These are phyloP conservation scores for Tetraodon nigroviridis DNA, from an alignment of 2,113 vertebrate genomes.

Conservation along the genomic window DNA sequence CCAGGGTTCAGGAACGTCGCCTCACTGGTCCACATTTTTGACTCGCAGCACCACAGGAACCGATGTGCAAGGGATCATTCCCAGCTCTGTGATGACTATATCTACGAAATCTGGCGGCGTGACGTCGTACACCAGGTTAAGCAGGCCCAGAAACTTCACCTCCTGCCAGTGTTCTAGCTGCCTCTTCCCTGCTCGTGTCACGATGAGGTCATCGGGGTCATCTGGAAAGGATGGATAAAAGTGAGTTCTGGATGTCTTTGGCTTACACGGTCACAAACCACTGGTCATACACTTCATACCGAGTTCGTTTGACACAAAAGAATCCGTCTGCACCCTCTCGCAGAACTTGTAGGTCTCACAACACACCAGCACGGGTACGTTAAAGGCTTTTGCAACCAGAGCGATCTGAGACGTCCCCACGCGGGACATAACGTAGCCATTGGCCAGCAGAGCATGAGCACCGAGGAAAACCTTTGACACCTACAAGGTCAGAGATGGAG, in stretches of 20 bases:
- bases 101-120: conserved; percentile 95
- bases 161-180: conserved; percentile 84
- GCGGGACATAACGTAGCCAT: conserved; percentile 95
- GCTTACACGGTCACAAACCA: too few relatives aligned
- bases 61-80: conserved; percentile 98
- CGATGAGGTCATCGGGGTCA: conserved; percentile 90
- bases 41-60: conserved; percentile 96
- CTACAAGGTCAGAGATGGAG: conserved; percentile 53
- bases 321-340: conserved; percentile 95
- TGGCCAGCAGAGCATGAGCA: conserved; percentile 92
- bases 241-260: too few relatives aligned
- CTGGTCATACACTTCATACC: conserved; percentile 70
- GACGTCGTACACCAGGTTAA: conserved; percentile 96
- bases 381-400: conserved; percentile 90
- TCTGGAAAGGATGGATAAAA: conserved; percentile 66
- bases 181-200: conserved; percentile 81
- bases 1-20: neutral
- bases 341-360: conserved; percentile 99
- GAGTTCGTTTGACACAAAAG: conserved; percentile 98
- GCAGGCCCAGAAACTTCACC: conserved; percentile 78
- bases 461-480: conserved; percentile 96
- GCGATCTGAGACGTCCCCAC: conserved; percentile 95
- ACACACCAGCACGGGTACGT: conserved; percentile 95
- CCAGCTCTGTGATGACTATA: conserved; percentile 95
- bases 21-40: conserved; percentile 90